phyloP scores from a whole-genome alignment of 1,140 invertebrate species.

The Brachionus plicatilis region DNA sequence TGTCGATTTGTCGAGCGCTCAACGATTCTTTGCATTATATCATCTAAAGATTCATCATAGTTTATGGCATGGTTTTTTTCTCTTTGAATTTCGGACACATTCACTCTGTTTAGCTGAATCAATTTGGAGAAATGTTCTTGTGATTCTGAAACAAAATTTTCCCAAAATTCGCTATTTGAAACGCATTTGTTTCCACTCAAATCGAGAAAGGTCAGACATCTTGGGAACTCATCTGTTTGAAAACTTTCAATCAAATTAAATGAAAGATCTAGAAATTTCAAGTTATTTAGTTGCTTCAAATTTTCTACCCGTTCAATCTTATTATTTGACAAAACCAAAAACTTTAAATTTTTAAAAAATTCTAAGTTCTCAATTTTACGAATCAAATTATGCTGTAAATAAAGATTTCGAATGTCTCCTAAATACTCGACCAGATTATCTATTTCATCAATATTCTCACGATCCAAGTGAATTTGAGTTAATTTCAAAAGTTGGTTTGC shows the following conservation, averaged over 20 bases:
- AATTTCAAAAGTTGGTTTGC: background rate
- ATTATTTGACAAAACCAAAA: constrained; percentile 80
- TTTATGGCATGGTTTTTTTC: background rate
- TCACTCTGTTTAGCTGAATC: background rate
- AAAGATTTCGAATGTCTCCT: constrained; percentile 58
- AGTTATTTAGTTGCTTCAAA: constrained; percentile 57
- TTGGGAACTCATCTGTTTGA: background rate
- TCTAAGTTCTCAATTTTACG: constrained; percentile 77
- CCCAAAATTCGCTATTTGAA: background rate
- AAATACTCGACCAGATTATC: constrained; percentile 24
- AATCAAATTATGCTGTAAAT: constrained; percentile 80
- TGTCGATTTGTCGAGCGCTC: background rate
- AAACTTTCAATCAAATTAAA: background rate
- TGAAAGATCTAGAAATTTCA: constrained; percentile 4
- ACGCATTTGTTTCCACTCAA: background rate
- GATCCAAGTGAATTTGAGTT: constrained; percentile 15
- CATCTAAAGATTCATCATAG: background rate
- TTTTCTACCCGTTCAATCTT: constrained; percentile 75
- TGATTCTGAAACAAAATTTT: background rate
- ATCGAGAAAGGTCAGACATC: background rate
- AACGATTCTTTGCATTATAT: background rate
- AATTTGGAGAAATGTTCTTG: background rate
- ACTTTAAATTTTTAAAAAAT: constrained; percentile 67
- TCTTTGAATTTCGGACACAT: background rate
- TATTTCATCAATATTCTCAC: constrained; percentile 28